Evolutionary conservation across 2,113 vertebrate species (phyloP).

Genomic region (Zeus faber): DNA sequence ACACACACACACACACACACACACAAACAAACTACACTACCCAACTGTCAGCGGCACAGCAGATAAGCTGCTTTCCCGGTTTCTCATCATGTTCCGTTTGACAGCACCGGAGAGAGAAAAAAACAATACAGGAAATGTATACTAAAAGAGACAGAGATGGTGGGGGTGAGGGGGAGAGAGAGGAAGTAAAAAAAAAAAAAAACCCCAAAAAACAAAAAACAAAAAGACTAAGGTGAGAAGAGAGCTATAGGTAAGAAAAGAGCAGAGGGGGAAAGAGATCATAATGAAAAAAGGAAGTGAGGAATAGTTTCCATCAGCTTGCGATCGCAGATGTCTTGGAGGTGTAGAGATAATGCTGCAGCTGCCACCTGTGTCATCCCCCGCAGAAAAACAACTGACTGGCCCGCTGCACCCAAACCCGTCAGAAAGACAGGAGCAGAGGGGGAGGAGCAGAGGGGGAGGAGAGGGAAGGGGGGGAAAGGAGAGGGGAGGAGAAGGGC

Average conservation of each 20-base stretch:
- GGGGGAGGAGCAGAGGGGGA: neutral
- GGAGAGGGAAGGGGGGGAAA: neutral
- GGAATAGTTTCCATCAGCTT: constrained; percentile 51
- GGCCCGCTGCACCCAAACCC: constrained; percentile 36
- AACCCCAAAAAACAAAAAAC: too few species aligned
- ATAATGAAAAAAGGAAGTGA: constrained; percentile 20
- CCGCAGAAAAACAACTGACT: constrained; percentile 36
- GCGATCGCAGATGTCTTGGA: constrained; percentile 46
- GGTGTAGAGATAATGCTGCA: constrained; percentile 52
- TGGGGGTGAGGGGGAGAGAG: constrained; percentile 4
- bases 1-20: constrained; percentile 15
- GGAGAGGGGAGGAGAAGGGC: neutral
- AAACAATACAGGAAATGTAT: constrained; percentile 60
- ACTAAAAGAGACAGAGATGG: constrained; percentile 21
- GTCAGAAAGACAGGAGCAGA: constrained; percentile 29
- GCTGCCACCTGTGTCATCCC: constrained; percentile 56
- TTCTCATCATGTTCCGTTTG: constrained; percentile 60
- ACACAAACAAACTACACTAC: constrained; percentile 3
- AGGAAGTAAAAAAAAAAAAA: constrained; percentile 13
- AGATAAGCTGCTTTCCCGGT: constrained; percentile 61
- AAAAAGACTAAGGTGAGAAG: too few species aligned
- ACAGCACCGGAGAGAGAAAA: constrained; percentile 51
- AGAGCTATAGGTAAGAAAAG: constrained; percentile 28
- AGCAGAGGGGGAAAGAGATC: constrained; percentile 8
- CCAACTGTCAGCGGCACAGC: constrained; percentile 54